These are phyloP conservation scores for Antrozous pallidus DNA, from an alignment of 2,797 vertebrate genomes.

Conservation along the genomic window DNA sequence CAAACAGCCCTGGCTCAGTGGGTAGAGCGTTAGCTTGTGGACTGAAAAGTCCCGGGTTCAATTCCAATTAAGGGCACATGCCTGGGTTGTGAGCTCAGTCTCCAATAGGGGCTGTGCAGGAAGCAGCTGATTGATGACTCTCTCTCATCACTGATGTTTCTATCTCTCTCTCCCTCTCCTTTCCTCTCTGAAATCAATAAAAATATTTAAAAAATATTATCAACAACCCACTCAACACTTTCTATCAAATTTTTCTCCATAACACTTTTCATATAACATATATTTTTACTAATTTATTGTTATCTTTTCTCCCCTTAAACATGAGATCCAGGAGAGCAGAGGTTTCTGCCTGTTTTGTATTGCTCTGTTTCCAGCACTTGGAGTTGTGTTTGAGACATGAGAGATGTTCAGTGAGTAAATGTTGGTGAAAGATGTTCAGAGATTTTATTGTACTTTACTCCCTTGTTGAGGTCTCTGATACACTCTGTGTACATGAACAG, in stretches of 20 bases:
- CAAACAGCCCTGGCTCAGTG: neutral
- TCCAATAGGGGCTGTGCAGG: too few relatives aligned
- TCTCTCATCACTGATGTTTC: too few relatives aligned
- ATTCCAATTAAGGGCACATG: too few relatives aligned
- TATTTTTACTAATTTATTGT: slow-evolving; percentile 35
- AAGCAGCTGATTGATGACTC: too few relatives aligned
- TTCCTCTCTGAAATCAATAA: too few relatives aligned
- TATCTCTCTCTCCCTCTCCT: too few relatives aligned
- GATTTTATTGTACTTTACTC: neutral
- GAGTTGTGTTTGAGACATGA: neutral
- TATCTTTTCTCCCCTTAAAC: neutral
- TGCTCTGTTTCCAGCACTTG: neutral
- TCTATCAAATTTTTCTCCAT: slow-evolving; percentile 28
- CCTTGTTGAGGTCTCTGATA: neutral
- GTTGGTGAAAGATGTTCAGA: neutral
- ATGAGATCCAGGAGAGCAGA: neutral
- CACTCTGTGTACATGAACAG: neutral
- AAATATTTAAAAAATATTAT: neutral
- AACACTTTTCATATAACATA: neutral
- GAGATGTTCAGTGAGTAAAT: neutral
- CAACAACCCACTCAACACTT: neutral
- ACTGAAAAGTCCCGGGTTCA: too few relatives aligned
- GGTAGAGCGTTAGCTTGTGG: too few relatives aligned
- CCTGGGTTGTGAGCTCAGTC: too few relatives aligned
- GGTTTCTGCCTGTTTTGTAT: neutral